Conservation (phyloP, 2,113 vertebrate genomes). For the Tetrao urogallus region DNA sequence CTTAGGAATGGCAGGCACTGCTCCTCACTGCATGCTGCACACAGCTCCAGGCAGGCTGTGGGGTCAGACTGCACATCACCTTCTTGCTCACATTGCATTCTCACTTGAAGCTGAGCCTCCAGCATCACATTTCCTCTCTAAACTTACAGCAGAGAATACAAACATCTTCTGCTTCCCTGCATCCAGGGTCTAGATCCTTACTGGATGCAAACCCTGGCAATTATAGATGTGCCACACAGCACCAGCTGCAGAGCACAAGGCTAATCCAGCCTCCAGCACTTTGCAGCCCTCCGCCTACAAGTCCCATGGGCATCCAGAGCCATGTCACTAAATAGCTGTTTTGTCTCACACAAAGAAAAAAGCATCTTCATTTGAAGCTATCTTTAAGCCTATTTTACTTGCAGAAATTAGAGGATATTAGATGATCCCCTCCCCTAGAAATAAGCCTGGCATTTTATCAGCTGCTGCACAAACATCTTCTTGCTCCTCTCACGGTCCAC, state of each 20-base stretch:
- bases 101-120: not conserved
- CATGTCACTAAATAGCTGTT: constrained; percentile 7
- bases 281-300: not conserved
- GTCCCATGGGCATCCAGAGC: not conserved
- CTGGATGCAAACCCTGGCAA: not conserved
- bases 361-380: not conserved
- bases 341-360: not conserved
- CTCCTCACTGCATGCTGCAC: not conserved
- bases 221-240: not conserved
- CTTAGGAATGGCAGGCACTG: not conserved
- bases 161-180: not conserved
- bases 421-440: constrained; percentile 22
- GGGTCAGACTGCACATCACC: not conserved
- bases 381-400: constrained; percentile 27
- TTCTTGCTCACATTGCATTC: not conserved
- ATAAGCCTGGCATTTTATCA: constrained; percentile 39
- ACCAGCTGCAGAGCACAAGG: not conserved
- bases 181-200: not conserved
- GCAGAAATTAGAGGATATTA: constrained; percentile 26
- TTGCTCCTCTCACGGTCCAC: not conserved
- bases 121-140: not conserved
- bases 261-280: constrained; percentile 12
- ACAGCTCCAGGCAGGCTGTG: not conserved
- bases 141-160: not conserved
- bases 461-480: not conserved